Evolutionary conservation across 1,140 invertebrate genomes (phyloP).

Genomic region (Microplitis mediator): DNA sequence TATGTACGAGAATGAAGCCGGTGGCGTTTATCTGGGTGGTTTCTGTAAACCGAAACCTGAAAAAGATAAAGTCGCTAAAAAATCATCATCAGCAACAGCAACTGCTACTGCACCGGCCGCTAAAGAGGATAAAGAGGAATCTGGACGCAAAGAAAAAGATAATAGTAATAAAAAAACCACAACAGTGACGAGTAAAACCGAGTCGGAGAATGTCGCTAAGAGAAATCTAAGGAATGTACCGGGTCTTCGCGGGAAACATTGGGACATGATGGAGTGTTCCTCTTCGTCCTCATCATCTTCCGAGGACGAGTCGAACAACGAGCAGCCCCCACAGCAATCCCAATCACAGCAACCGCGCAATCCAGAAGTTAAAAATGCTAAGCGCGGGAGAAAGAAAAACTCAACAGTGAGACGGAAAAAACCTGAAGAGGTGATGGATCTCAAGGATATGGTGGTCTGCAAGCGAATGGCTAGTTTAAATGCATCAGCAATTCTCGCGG

Average conservation of each 20-base stretch:
- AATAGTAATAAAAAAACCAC: no score
- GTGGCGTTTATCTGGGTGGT: constrained; percentile 70
- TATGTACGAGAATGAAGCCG: constrained; percentile 86
- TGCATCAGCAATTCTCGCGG: constrained; percentile 89
- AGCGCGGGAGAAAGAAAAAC: constrained; percentile 48
- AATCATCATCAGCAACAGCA: constrained; percentile 24
- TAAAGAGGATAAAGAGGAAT: constrained; percentile 36
- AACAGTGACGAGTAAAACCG: not conserved
- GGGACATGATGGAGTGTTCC: constrained; percentile 73
- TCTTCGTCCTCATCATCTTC: constrained; percentile 59
- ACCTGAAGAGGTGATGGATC: constrained; percentile 78
- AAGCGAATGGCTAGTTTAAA: constrained; percentile 93
- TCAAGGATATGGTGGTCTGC: constrained; percentile 85
- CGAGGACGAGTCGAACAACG: constrained; percentile 59
- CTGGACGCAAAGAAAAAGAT: constrained; percentile 50
- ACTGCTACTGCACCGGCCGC: not conserved
- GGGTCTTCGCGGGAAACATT: constrained; percentile 80
- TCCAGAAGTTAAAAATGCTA: constrained; percentile 51
- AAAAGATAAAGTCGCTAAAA: constrained; percentile 43
- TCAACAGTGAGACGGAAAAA: constrained; percentile 60
- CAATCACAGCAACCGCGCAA: no score
- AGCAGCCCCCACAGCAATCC: constrained; percentile 37
- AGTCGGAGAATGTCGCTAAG: constrained; percentile 43
- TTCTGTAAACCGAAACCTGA: constrained; percentile 60
- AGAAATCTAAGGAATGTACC: constrained; percentile 74